Conservation (phyloP, 2,888 invertebrate genomes). For the Nomada fucata region DNA sequence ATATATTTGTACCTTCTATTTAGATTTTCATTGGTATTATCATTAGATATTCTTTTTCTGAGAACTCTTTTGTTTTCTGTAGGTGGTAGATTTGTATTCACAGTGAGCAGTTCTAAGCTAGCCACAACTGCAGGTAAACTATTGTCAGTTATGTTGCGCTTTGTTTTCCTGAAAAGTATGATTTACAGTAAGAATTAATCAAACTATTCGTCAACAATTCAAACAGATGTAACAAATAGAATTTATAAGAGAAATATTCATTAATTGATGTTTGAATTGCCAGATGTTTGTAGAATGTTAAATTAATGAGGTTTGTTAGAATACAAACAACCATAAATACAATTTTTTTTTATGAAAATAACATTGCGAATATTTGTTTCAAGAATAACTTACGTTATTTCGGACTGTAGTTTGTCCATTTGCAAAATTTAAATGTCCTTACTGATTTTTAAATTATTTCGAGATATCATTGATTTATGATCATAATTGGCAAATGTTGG, state of each 20-base stretch:
- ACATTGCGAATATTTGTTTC: not conserved
- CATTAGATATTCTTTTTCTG: conserved; percentile 65
- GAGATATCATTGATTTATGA: conserved; percentile 2
- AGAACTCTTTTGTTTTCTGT: conserved; percentile 61
- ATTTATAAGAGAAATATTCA: not conserved
- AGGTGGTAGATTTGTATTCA: conserved; percentile 63
- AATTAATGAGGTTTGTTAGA: not conserved
- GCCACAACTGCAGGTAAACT: conserved; percentile 80
- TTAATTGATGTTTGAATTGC: not conserved
- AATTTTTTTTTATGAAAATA: not conserved
- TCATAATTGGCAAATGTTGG: conserved; percentile 4
- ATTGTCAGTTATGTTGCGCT: conserved; percentile 56
- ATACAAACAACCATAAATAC: not conserved
- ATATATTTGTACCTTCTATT: conserved; percentile 77
- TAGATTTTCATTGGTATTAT: conserved; percentile 63
- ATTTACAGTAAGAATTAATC: conserved; percentile 8
- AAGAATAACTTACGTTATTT: conserved; percentile 50
- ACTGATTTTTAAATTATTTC: conserved; percentile 7
- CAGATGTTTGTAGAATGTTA: not conserved
- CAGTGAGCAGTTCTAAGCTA: conserved; percentile 79
- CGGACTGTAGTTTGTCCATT: conserved; percentile 58
- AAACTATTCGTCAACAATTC: not conserved
- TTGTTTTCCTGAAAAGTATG: conserved; percentile 56
- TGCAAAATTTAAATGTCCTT: conserved; percentile 23
- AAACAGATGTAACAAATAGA: not conserved